Evolutionary conservation across 2,797 vertebrate species (phyloP).

Genomic region (Florisuga fusca): DNA sequence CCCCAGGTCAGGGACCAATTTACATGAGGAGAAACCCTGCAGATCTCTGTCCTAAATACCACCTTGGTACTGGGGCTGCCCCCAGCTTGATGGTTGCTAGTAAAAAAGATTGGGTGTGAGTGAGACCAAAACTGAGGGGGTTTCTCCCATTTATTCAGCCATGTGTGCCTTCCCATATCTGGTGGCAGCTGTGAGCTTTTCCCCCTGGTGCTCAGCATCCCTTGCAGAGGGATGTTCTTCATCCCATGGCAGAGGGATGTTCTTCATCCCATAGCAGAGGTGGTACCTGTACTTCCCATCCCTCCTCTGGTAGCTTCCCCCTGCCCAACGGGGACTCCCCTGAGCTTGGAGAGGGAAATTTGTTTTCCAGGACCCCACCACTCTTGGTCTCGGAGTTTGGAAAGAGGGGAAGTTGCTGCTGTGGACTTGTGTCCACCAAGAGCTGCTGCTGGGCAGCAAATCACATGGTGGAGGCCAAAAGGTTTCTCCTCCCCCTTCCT

Average conservation of each 20-base stretch:
- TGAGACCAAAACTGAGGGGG: background rate
- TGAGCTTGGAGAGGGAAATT: background rate
- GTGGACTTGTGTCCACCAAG: no score
- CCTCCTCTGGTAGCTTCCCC: background rate
- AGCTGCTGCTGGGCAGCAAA: background rate
- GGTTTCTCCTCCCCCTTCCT: background rate
- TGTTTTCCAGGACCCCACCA: background rate
- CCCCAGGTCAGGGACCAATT: background rate
- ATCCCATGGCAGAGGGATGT: background rate
- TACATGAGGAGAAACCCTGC: background rate
- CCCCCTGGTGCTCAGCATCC: background rate
- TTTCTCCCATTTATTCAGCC: background rate
- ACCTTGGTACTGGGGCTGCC: background rate
- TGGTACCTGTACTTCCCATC: rapidly evolving
- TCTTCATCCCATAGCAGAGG: background rate
- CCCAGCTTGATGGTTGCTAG: background rate
- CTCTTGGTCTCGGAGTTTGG: background rate
- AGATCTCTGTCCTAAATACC: background rate
- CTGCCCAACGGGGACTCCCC: rapidly evolving
- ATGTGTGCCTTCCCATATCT: background rate
- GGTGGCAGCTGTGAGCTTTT: background rate
- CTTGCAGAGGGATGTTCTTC: background rate
- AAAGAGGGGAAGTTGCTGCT: background rate
- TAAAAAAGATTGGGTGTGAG: background rate
- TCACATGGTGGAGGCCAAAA: background rate